These are phyloP conservation scores for Cladopsammia gracilis DNA, from an alignment of 64 coral and sea anemone genomes.

Conservation along the genomic window DNA sequence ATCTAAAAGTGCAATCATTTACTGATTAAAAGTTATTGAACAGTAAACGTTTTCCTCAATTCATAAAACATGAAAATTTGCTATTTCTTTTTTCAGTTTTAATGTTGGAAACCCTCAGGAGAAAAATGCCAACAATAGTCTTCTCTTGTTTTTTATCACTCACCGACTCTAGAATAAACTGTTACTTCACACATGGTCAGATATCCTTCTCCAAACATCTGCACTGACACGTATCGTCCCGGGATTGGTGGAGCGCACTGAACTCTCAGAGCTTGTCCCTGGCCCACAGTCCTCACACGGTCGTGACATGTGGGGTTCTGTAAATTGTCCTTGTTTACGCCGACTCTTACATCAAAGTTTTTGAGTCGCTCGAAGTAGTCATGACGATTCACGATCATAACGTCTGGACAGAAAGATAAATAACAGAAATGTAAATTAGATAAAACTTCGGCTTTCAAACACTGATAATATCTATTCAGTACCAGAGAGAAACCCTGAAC, in stretches of 20 bases:
- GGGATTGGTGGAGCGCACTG: conserved; percentile 97
- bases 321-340: conserved; percentile 61
- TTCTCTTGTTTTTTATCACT: background rate
- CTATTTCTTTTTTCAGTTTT: too few relatives aligned
- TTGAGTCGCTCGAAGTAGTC: conserved; percentile 90
- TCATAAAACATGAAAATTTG: too few relatives aligned
- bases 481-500: too few relatives aligned
- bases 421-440: background rate
- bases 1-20: too few relatives aligned
- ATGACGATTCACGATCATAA: conserved; percentile 86
- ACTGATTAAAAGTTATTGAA: too few relatives aligned
- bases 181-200: conserved; percentile 91
- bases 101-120: too few relatives aligned
- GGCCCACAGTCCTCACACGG: conserved; percentile 84
- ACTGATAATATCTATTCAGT: background rate
- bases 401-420: conserved; percentile 55
- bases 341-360: conserved; percentile 94
- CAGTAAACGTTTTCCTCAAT: too few relatives aligned
- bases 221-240: conserved; percentile 87
- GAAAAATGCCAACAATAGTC: too few relatives aligned
- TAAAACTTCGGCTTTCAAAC: background rate
- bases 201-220: conserved; percentile 97
- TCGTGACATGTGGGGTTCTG: conserved; percentile 95
- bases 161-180: conserved; percentile 94
- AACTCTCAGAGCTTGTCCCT: conserved; percentile 87